Percentiles rank a stretch among this genome's conserved stretches.
Conservation (phyloP, 2,797 vertebrate species). For the Dallia pectoralis region DNA sequence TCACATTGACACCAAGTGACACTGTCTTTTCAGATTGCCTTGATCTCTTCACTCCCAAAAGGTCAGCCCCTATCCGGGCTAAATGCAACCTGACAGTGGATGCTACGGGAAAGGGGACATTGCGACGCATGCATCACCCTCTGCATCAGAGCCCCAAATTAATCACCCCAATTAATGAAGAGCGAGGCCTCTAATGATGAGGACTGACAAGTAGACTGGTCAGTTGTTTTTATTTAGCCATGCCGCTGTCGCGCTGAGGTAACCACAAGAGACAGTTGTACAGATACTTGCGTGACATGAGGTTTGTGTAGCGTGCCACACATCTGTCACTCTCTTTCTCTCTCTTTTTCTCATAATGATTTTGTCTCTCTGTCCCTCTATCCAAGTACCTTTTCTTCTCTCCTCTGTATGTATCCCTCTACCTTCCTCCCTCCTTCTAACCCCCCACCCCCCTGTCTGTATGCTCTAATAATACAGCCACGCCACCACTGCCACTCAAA, state of each 20-base stretch:
- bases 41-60: conserved; percentile 99
- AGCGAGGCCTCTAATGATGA: conserved; percentile 86
- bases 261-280: conserved; percentile 70
- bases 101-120: conserved; percentile 88
- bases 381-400: not conserved
- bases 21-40: conserved; percentile 99
- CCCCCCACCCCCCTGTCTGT: not conserved
- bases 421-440: not conserved
- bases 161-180: conserved; percentile 97
- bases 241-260: conserved; percentile 57
- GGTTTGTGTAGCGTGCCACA: conserved; percentile 38
- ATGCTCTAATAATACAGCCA: conserved; percentile 29
- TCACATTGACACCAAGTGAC: conserved; percentile 99
- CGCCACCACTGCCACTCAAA: conserved; percentile 60
- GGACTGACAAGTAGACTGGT: conserved; percentile 78
- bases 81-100: conserved; percentile 98
- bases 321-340: not conserved
- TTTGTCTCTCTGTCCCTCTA: not conserved
- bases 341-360: not conserved
- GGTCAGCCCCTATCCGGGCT: conserved; percentile 94
- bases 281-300: conserved; percentile 62
- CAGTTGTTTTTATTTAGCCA: conserved; percentile 66
- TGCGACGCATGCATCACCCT: conserved; percentile 86
- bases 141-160: conserved; percentile 91
- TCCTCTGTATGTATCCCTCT: conserved; percentile 13